Conservation (phyloP, 2,797 vertebrate species). For the Merluccius polli region DNA sequence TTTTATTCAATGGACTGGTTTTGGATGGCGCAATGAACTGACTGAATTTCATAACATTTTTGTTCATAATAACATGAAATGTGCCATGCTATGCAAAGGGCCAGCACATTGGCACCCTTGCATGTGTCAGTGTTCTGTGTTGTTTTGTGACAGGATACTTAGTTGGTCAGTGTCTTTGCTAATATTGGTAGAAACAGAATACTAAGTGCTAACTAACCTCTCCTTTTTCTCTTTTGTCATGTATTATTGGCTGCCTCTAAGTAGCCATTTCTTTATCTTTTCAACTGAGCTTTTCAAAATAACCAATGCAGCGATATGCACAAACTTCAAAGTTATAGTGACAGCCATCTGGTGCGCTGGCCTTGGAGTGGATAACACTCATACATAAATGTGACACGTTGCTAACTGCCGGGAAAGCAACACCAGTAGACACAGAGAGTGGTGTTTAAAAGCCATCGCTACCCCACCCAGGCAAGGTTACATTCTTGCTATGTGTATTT, state of each 20-base stretch:
- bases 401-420: slow-evolving; percentile 35
- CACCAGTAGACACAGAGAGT: background rate
- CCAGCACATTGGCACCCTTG: background rate
- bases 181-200: background rate
- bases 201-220: background rate
- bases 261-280: slow-evolving; percentile 16
- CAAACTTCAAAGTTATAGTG: slow-evolving; percentile 37
- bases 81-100: background rate
- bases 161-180: too few relatives aligned
- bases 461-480: too few relatives aligned
- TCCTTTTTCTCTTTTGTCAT: background rate
- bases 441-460: too few relatives aligned
- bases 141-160: too few relatives aligned
- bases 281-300: slow-evolving; percentile 27
- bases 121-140: background rate
- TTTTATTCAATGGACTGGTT: background rate
- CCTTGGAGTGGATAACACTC: slow-evolving; percentile 50
- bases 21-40: background rate
- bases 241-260: slow-evolving; percentile 2
- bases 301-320: slow-evolving; percentile 21
- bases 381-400: slow-evolving; percentile 47
- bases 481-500: too few relatives aligned
- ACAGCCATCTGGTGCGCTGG: slow-evolving; percentile 54
- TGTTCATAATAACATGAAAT: background rate
- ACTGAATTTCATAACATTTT: background rate